These are phyloP conservation scores for Cirrhinus mrigala DNA, from an alignment of 2,797 vertebrate species.

Conservation along the genomic window DNA sequence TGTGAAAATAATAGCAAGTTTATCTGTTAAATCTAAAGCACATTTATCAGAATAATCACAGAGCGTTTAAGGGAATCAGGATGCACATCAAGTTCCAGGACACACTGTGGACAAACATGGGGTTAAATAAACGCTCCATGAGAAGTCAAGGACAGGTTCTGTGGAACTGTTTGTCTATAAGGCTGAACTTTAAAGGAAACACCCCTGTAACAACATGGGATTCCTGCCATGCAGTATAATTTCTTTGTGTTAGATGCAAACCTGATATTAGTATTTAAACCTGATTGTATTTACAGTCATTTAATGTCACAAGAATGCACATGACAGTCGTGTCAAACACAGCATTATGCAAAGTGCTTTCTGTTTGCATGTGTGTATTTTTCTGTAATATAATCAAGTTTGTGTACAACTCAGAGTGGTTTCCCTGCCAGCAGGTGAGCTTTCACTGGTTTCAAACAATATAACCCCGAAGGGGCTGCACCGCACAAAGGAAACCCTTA, in stretches of 20 bases:
- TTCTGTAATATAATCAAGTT: slow-evolving; percentile 13
- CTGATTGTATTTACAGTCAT: not conserved
- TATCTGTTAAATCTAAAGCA: not conserved
- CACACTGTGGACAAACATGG: slow-evolving; percentile 9
- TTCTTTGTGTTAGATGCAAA: not conserved
- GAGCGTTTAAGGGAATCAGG: not conserved
- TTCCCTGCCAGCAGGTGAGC: slow-evolving; percentile 23
- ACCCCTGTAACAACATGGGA: slow-evolving; percentile 14
- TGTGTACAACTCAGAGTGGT: slow-evolving; percentile 1
- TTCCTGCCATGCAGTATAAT: not conserved
- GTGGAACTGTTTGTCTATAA: slow-evolving; percentile 35
- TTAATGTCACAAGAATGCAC: not conserved
- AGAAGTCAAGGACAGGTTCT: slow-evolving; percentile 15
- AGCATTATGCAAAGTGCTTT: slow-evolving; percentile 1
- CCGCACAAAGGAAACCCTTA: slow-evolving; percentile 44
- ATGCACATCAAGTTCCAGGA: slow-evolving; percentile 11
- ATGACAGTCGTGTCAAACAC: not conserved
- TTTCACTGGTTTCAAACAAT: slow-evolving; percentile 15
- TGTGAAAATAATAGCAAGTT: slow-evolving; percentile 7
- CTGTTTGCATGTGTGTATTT: slow-evolving; percentile 25
- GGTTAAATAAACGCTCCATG: slow-evolving; percentile 10
- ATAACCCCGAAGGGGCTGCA: slow-evolving; percentile 20
- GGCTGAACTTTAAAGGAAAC: slow-evolving; percentile 24
- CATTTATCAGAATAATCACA: slow-evolving; percentile 21
- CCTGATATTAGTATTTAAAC: slow-evolving; percentile 1